Conservation (phyloP, 2,888 invertebrate species). For the Allophyes oxyacanthae region DNA sequence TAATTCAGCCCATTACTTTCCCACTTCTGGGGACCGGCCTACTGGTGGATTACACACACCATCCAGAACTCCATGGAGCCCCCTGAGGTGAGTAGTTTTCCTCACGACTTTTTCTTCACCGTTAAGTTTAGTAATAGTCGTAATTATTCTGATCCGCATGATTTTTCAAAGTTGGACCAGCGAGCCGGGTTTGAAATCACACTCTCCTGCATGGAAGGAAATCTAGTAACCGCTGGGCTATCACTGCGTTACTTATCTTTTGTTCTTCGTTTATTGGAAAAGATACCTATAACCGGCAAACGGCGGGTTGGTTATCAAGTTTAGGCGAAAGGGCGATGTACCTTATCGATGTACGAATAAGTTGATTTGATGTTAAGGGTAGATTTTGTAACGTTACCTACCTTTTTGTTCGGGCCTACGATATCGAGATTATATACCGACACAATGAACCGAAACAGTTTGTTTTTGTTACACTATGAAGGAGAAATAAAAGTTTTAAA, state of each 20-base stretch:
- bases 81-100: too few species aligned
- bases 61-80: too few species aligned
- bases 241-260: conserved; percentile 17
- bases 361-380: conserved; percentile 35
- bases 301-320: conserved; percentile 38
- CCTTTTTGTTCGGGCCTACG: conserved; percentile 35
- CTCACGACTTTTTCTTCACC: too few species aligned
- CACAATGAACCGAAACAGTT: conserved; percentile 32
- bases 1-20: too few species aligned
- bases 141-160: too few species aligned
- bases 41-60: too few species aligned
- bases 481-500: conserved; percentile 1
- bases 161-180: too few species aligned
- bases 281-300: conserved; percentile 3
- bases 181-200: too few species aligned
- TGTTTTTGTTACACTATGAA: conserved; percentile 26
- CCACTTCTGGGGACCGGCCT: too few species aligned
- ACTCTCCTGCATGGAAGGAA: too few species aligned
- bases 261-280: conserved; percentile 18
- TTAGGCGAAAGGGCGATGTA: conserved; percentile 35
- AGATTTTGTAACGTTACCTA: conserved; percentile 42
- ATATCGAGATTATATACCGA: conserved; percentile 33
- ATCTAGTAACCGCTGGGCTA: too few species aligned
- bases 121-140: too few species aligned
- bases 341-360: conserved; percentile 40